Conservation (phyloP, 2,797 vertebrate species). For the Craterocephalus amniculus region DNA sequence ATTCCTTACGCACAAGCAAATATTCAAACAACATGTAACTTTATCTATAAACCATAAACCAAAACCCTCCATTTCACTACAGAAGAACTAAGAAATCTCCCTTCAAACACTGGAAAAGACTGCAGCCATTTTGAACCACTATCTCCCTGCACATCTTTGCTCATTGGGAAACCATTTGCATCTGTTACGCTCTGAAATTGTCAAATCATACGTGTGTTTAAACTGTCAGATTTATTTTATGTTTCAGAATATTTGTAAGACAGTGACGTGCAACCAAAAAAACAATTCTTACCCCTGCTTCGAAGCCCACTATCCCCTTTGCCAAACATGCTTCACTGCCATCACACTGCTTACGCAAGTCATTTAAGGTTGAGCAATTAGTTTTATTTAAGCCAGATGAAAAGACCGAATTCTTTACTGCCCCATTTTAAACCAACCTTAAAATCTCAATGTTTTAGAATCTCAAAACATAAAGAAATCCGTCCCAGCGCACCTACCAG, state of each 20-base stretch:
- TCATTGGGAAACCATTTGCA: not conserved
- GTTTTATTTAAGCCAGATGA: not conserved
- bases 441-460: not conserved
- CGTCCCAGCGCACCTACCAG: too few species aligned
- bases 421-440: not conserved
- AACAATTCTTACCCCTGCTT: not conserved
- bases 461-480: not conserved
- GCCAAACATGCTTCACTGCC: not conserved
- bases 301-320: not conserved
- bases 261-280: not conserved
- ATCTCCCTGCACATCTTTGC: too few species aligned
- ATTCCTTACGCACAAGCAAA: too few species aligned
- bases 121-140: not conserved
- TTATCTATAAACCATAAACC: too few species aligned
- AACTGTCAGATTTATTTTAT: not conserved
- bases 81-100: not conserved
- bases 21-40: too few species aligned
- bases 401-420: not conserved
- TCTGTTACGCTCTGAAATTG: not conserved
- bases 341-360: not conserved
- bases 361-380: not conserved
- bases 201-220: not conserved
- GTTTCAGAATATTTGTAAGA: not conserved
- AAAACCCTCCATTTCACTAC: too few species aligned
- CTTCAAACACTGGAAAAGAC: not conserved